A percentile compares a stretch with the other conserved stretches of the same genome.
phyloP scores from a whole-genome alignment of 2,888 invertebrate genomes.

The Cactoblastis cactorum region DNA sequence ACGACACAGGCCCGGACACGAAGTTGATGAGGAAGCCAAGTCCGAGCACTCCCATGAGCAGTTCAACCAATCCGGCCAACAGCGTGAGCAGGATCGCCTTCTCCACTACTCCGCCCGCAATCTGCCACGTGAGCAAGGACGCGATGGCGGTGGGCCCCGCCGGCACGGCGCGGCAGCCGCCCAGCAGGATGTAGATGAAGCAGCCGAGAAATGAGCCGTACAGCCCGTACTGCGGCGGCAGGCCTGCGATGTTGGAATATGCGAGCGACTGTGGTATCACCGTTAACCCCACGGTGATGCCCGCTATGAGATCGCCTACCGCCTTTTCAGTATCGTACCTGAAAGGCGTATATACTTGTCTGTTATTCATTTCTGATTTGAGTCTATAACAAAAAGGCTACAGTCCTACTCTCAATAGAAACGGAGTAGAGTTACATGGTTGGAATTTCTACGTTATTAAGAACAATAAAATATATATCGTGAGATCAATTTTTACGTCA shows the following conservation, averaged over 20 bases:
- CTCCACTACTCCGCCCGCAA: constrained; percentile 82
- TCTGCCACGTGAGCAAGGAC: constrained; percentile 90
- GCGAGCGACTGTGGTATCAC: constrained; percentile 95
- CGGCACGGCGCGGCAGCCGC: constrained; percentile 95
- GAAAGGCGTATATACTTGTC: constrained; percentile 10
- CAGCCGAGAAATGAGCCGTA: constrained; percentile 96
- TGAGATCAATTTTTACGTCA: too few species aligned
- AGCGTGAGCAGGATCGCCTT: constrained; percentile 89
- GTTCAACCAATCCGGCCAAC: constrained; percentile 85
- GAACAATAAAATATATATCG: too few species aligned
- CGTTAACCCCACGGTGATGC: constrained; percentile 94
- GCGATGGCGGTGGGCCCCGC: constrained; percentile 96
- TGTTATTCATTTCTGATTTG: too few species aligned
- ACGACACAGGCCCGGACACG: constrained; percentile 93
- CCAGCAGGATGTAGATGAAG: constrained; percentile 93
- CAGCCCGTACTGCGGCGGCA: constrained; percentile 92
- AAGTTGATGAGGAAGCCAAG: constrained; percentile 93
- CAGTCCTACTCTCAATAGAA: too few species aligned
- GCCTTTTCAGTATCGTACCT: constrained; percentile 85
- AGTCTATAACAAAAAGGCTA: too few species aligned
- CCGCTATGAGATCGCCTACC: constrained; percentile 93
- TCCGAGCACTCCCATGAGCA: constrained; percentile 90
- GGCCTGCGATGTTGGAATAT: constrained; percentile 88
- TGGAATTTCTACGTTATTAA: too few species aligned
- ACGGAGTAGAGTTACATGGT: too few species aligned